Conservation (phyloP, 2,797 vertebrate genomes). For the Phoebastria nigripes region DNA sequence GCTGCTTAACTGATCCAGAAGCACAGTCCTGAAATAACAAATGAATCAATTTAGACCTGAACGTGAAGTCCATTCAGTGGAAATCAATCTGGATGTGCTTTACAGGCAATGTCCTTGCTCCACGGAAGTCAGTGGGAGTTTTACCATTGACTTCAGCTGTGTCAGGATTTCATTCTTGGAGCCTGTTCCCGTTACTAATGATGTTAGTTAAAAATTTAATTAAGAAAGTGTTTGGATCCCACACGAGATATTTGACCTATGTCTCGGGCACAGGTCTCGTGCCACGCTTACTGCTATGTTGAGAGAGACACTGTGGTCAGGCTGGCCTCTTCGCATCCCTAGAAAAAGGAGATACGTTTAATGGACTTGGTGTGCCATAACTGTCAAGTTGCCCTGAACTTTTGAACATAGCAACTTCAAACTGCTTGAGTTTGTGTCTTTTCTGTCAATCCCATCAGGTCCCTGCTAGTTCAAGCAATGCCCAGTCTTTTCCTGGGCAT, state of each 20-base stretch:
- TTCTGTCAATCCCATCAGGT: not conserved
- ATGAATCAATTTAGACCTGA: constrained; percentile 14
- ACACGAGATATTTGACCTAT: not conserved
- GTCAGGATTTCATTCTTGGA: not conserved
- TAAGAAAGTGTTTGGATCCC: not conserved
- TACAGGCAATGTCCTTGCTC: not conserved
- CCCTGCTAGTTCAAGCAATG: not conserved
- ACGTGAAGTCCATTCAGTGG: not conserved
- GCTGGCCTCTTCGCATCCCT: not conserved
- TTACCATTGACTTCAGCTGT: not conserved
- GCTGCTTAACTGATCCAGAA: constrained; percentile 10
- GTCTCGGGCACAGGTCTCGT: not conserved
- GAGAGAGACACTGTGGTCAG: not conserved
- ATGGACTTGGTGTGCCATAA: not conserved
- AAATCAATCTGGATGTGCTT: not conserved
- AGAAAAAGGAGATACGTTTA: not conserved
- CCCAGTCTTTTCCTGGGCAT: not conserved
- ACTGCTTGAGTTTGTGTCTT: not conserved
- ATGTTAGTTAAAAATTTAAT: not conserved
- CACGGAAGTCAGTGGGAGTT: not conserved
- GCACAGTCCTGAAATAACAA: constrained; percentile 8
- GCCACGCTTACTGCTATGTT: not conserved
- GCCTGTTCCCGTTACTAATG: not conserved
- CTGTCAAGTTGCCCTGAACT: not conserved
- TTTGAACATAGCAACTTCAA: not conserved